Evolutionary conservation across 2,888 invertebrate species (phyloP), one percentile per base, ranked within the genome.

Genomic region (Platycheirus rosarum): DNA sequence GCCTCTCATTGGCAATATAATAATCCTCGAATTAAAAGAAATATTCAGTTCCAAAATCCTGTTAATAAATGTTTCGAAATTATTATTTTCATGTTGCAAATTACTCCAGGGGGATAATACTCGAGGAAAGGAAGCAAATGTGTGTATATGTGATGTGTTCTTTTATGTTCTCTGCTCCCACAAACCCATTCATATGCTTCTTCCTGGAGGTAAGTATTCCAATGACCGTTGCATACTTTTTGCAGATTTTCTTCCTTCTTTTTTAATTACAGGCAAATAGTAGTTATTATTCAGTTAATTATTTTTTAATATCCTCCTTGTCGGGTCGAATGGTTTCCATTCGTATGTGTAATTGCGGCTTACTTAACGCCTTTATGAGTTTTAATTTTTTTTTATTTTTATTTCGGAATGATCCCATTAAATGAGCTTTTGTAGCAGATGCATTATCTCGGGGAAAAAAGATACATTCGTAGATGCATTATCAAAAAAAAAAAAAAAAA

Each of bases 361-460:
- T 20, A 40, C n/a, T 55, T 20, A 20, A 14, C 44, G 1, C 13
- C 2, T 18, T 32, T 55, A 40, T 40, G 23, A 55, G 37, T 40
- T 20, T 40, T 9, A 23, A 14, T 23, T 18, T 14, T 20, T 35
- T n/a, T n/a, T n/a, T n/a, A n/a, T n/a, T n/a, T n/a, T n/a, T n/a
- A n/a, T n/a, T n/a, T n/a, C n/a, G 9, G 23, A n/a, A n/a, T 55
- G 55, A 55, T 40, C 23, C 40, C 23, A 57, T 57, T 57, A 40
- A 57, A 37, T 57, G 14, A 40, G 23, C 23, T 40, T 40, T 26
- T 40, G 14, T 14, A 57, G 23, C 23, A 57, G 23, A 23, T 57
- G 37, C 14, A 40, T 57, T 40, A 26, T 40, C 23, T 23, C 26
- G n/a, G 23, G 13, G 35, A 40, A 14, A 40, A 40, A 20, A 6